These are phyloP conservation scores for Orchestes rusci DNA, from an alignment of 2,888 invertebrate species.

Conservation along the genomic window DNA sequence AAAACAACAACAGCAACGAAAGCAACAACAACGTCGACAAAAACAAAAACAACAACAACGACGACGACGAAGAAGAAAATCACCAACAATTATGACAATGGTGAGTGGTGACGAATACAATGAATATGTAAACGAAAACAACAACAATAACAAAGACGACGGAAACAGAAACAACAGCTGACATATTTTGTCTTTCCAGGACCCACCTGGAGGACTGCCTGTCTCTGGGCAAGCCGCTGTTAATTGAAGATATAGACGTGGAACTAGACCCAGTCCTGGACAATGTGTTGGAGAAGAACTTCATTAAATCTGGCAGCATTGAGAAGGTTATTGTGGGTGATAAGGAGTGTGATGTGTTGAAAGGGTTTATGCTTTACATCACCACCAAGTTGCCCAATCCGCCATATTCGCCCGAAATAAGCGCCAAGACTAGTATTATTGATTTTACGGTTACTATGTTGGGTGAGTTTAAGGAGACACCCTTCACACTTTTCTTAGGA, in stretches of 20 bases:
- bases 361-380: constrained; percentile 90
- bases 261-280: constrained; percentile 95
- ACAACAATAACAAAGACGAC: too few species aligned
- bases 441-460: constrained; percentile 97
- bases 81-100: too few species aligned
- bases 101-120: too few species aligned
- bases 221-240: constrained; percentile 64
- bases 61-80: too few species aligned
- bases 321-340: constrained; percentile 92
- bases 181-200: too few species aligned
- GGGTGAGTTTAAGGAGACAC: constrained; percentile 29
- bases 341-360: constrained; percentile 95
- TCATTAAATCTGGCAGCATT: constrained; percentile 93
- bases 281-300: constrained; percentile 94
- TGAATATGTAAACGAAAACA: too few species aligned
- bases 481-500: too few species aligned
- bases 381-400: constrained; percentile 96
- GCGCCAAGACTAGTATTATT: constrained; percentile 93
- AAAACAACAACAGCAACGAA: too few species aligned
- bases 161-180: too few species aligned
- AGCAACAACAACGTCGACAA: too few species aligned
- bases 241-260: constrained; percentile 92
- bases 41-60: too few species aligned
- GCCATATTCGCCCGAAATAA: constrained; percentile 93
- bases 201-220: constrained; percentile 43